Percentiles rank a stretch among this genome's conserved stretches.
Evolutionary conservation across 2,113 vertebrate species (phyloP).

Genomic region (Oryzias celebensis): DNA sequence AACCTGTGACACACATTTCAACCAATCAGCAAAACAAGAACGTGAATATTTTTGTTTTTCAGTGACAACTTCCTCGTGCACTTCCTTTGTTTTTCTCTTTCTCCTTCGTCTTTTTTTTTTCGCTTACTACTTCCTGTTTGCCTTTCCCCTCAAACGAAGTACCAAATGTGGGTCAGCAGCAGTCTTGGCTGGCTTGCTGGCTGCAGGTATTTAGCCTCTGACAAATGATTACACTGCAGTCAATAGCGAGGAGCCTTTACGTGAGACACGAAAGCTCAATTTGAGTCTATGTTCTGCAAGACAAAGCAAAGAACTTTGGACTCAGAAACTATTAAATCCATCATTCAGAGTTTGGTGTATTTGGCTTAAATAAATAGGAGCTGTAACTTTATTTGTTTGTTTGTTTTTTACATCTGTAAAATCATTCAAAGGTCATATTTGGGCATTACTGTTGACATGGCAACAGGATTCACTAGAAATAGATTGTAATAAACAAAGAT

Average conservation of each 20-base stretch:
- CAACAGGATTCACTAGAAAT: too few species aligned
- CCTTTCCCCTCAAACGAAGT: constrained; percentile 42
- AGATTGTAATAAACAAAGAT: too few species aligned
- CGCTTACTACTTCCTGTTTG: constrained; percentile 52
- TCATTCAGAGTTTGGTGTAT: too few species aligned
- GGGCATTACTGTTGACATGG: too few species aligned
- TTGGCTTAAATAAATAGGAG: too few species aligned
- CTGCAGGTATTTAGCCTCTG: constrained; percentile 31
- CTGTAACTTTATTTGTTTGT: too few species aligned
- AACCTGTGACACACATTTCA: background rate
- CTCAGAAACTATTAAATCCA: too few species aligned
- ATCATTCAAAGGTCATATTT: too few species aligned
- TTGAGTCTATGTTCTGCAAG: constrained; percentile 1
- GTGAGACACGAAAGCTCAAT: background rate
- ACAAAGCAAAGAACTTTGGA: constrained; percentile 7
- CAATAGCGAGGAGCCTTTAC: background rate
- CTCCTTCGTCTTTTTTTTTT: constrained; percentile 24
- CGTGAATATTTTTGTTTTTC: constrained; percentile 30
- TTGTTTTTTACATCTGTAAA: too few species aligned
- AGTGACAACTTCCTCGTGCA: constrained; percentile 3
- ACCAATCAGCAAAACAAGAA: constrained; percentile 31
- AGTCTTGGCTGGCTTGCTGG: constrained; percentile 47
- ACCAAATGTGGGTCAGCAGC: constrained; percentile 66
- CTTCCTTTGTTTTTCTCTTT: constrained; percentile 56
- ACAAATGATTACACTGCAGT: constrained; percentile 29